Evolutionary conservation across 2,113 vertebrate species (phyloP), one percentile per base, ranked within the genome.

Genomic region (Pangasianodon hypophthalmus): DNA sequence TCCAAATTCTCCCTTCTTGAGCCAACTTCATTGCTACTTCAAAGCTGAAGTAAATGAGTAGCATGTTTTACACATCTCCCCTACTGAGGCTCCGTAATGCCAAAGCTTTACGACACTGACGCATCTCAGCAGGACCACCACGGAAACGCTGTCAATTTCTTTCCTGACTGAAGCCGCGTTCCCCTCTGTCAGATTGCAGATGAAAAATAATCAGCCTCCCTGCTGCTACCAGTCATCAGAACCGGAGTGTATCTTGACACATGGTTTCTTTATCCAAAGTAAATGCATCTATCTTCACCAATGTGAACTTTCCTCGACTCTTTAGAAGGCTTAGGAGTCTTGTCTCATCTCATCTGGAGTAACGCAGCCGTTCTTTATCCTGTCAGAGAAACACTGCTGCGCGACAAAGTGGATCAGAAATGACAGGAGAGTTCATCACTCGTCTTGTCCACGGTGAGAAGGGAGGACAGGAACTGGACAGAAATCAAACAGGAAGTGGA

Each of bases 401-500:
- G 92, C 92, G 90, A 87, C 94, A 90, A 64, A n/a, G 60, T 73
- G 93, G 92, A 94, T 93, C 41, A 88, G 92, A 92, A 93, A 90
- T 93, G 94, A 94, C 93, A 94, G 93, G 86, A 86, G 88, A 92
- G 94, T 91, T 93, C 93, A 91, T 89, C 88, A 16, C 58, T 67
- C 41, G 32, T 87, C 79, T 32, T 8, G 26, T 48, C 6, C 54
- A 26, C 37, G 64, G 7, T 11, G 77, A 84, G 81, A 85, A 48
- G 29, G 58, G 64, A 89, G 32, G 73, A 69, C 46, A 50, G 60
- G 32, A 50, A 32, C 44, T 75, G 37, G 62, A 83, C 60, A 67
- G 75, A n/a, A 95, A 94, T 94, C 92, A 94, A 95, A 94, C 93
- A 94, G 95, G 94, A 96, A 95, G 69, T 46, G 69, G 69, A 85